Conservation (phyloP, 2,797 vertebrate genomes). For the Coregonus ussuriensis region DNA sequence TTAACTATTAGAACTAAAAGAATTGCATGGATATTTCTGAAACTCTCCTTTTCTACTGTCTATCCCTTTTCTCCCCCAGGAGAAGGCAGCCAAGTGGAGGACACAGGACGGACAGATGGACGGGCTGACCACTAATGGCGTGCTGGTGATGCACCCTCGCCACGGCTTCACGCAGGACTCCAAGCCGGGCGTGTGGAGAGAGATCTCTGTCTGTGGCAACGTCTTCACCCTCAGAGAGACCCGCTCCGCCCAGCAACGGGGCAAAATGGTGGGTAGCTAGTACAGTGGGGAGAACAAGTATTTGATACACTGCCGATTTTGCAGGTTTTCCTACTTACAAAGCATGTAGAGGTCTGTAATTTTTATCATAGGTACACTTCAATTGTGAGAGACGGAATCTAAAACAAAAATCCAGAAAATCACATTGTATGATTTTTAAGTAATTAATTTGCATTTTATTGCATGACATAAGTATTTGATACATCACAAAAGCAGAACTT, state of each 20-base stretch:
- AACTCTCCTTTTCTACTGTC: not conserved
- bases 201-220: constrained; percentile 93
- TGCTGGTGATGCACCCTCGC: constrained; percentile 92
- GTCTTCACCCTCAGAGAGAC: constrained; percentile 91
- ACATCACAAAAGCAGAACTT: too few species aligned
- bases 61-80: constrained; percentile 65
- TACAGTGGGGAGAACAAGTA: not conserved
- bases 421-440: too few species aligned
- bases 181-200: constrained; percentile 91
- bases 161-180: constrained; percentile 90
- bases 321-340: too few species aligned
- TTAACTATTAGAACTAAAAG: not conserved
- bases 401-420: too few species aligned
- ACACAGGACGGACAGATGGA: constrained; percentile 92
- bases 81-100: constrained; percentile 95
- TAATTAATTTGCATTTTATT: too few species aligned
- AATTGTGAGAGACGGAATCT: too few species aligned
- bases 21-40: not conserved
- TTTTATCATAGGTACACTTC: too few species aligned
- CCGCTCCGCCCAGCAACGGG: constrained; percentile 88
- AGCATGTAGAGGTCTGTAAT: too few species aligned
- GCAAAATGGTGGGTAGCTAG: constrained; percentile 82
- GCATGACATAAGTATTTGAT: too few species aligned
- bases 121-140: constrained; percentile 93
- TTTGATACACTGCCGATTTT: too few species aligned